These are phyloP conservation scores for Drosophila diplacantha DNA, from an alignment of 2,888 invertebrate species.

Conservation along the genomic window DNA sequence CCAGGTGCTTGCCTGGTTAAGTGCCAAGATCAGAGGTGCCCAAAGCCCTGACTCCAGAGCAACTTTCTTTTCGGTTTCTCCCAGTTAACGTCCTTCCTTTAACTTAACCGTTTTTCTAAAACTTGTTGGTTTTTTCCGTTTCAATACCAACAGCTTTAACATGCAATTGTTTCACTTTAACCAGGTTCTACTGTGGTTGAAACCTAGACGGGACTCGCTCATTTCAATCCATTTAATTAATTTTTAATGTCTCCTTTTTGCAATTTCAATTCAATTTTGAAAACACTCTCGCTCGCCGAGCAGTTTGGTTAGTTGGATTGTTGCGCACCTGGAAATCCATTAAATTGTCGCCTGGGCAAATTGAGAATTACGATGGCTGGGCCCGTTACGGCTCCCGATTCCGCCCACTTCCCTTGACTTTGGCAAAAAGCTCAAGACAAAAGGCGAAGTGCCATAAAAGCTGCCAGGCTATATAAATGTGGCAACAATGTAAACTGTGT, in stretches of 20 bases:
- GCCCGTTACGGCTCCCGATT: slow-evolving; percentile 3
- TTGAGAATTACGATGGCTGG: slow-evolving; percentile 73
- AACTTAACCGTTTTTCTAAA: neutral
- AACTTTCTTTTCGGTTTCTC: neutral
- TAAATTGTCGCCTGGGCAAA: slow-evolving; percentile 75
- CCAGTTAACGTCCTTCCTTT: neutral
- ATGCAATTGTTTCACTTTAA: slow-evolving; percentile 3
- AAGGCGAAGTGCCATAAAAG: slow-evolving; percentile 70
- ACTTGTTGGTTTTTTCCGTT: too few relatives aligned
- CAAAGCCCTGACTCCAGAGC: neutral
- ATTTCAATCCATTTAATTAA: slow-evolving; percentile 75
- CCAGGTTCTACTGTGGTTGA: slow-evolving; percentile 28
- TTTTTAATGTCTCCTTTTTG: slow-evolving; percentile 75
- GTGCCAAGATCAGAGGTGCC: neutral
- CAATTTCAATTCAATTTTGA: slow-evolving; percentile 73
- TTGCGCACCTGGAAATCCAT: slow-evolving; percentile 65
- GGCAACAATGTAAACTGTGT: slow-evolving; percentile 73
- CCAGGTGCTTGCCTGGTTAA: neutral
- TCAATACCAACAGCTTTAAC: neutral
- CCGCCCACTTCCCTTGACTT: slow-evolving; percentile 63
- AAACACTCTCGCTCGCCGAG: slow-evolving; percentile 52
- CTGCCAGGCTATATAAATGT: slow-evolving; percentile 71
- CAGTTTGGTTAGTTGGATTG: slow-evolving; percentile 34
- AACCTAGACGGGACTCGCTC: slow-evolving; percentile 50
- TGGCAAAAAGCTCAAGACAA: slow-evolving; percentile 68